Conservation (phyloP, 2,888 invertebrate species). For the Tineola bisselliella region DNA sequence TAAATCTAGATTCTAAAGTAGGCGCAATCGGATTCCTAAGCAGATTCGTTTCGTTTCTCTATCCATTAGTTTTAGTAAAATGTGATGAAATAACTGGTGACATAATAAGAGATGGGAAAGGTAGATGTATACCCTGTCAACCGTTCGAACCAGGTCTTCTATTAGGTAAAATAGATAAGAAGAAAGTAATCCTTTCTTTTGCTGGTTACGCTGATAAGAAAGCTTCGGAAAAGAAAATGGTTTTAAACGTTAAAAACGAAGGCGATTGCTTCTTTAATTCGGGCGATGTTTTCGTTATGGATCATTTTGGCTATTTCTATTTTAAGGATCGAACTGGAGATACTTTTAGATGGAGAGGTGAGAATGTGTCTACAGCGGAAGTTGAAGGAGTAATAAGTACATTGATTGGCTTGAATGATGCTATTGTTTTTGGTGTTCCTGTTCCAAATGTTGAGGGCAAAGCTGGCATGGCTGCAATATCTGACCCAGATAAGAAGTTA, state of each 20-base stretch:
- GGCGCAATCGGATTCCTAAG: constrained; percentile 95
- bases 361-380: constrained; percentile 96
- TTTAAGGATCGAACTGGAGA: constrained; percentile 92
- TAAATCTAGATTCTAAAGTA: constrained; percentile 86
- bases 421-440: constrained; percentile 90
- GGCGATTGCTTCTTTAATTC: constrained; percentile 94
- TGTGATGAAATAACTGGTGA: constrained; percentile 82
- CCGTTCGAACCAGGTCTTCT: constrained; percentile 87
- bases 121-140: constrained; percentile 81
- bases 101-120: constrained; percentile 74
- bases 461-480: constrained; percentile 94
- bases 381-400: constrained; percentile 91
- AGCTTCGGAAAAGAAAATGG: constrained; percentile 87
- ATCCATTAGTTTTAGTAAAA: constrained; percentile 54
- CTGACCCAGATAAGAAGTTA: constrained; percentile 74
- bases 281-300: constrained; percentile 89
- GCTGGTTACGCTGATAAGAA: constrained; percentile 66
- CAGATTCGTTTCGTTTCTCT: constrained; percentile 58
- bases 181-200: constrained; percentile 55
- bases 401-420: constrained; percentile 79
- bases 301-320: constrained; percentile 91
- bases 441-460: constrained; percentile 84
- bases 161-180: constrained; percentile 72
- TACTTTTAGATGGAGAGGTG: constrained; percentile 92
- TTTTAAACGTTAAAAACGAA: constrained; percentile 78